Conservation (phyloP, 1,140 invertebrate genomes). For the Meteorus sp. region DNA sequence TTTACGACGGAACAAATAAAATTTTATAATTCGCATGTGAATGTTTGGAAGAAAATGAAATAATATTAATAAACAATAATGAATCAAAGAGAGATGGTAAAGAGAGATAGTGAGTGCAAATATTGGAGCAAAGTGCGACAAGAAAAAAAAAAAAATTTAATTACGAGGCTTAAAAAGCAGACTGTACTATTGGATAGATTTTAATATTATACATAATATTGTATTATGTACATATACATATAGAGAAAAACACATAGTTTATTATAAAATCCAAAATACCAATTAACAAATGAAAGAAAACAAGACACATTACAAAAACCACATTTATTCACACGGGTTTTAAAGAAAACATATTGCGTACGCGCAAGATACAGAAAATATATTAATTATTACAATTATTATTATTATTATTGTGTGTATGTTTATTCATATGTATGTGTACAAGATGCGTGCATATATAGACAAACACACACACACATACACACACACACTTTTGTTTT, state of each 20-base stretch:
- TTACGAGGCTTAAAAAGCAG: conserved; percentile 59
- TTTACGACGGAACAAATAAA: not conserved
- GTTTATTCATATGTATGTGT: too few relatives aligned
- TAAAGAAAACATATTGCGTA: conserved; percentile 18
- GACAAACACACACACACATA: too few relatives aligned
- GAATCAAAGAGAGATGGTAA: too few relatives aligned
- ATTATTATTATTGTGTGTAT: conserved; percentile 37
- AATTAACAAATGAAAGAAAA: conserved; percentile 25
- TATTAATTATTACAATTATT: conserved; percentile 41
- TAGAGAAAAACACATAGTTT: conserved; percentile 43
- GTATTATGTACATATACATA: conserved; percentile 31
- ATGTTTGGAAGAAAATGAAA: conserved; percentile 20
- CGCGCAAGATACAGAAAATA: conserved; percentile 30
- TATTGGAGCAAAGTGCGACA: not conserved
- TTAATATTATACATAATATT: conserved; percentile 49
- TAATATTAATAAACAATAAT: not conserved
- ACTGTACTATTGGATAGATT: conserved; percentile 57
- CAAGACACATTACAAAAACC: conserved; percentile 13
- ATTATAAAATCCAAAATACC: conserved; percentile 38
- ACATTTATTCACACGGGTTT: conserved; percentile 21
- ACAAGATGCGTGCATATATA: too few relatives aligned
- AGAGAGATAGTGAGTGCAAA: conserved; percentile 18
- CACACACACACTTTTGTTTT: conserved; percentile 36
- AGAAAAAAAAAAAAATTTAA: conserved; percentile 33
- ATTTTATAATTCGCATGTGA: not conserved